phyloP scores from a whole-genome alignment of 2,113 vertebrate genomes.

The Ctenodactylus gundi region DNA sequence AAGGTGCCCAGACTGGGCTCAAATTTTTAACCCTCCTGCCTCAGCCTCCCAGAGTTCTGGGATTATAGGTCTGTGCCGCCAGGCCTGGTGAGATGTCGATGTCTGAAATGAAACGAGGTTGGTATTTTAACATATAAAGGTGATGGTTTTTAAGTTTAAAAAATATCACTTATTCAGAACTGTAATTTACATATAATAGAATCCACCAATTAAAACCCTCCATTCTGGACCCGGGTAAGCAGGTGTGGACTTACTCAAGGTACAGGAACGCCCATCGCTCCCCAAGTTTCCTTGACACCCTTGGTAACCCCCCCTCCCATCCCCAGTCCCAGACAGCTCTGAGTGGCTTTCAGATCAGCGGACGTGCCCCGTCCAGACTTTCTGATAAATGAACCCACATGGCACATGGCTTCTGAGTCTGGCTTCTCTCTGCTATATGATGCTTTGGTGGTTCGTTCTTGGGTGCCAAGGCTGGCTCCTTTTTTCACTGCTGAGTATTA shows the following conservation, averaged over 20 bases:
- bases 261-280: not conserved
- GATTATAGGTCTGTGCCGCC: not conserved
- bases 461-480: not conserved
- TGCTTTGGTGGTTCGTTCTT: not conserved
- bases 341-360: not conserved
- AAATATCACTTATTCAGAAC: not conserved
- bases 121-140: not conserved
- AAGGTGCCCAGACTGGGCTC: not conserved
- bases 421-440: not conserved
- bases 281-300: not conserved
- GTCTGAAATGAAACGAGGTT: not conserved
- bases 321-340: not conserved
- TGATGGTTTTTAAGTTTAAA: not conserved
- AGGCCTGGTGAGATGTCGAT: no score
- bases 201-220: not conserved
- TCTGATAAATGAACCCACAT: not conserved
- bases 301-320: not conserved
- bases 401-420: not conserved
- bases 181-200: not conserved
- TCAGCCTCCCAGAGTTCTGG: not conserved
- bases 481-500: not conserved
- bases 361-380: not conserved
- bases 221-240: not conserved
- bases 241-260: not conserved
- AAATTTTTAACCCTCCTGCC: not conserved